Conservation (phyloP, 2,113 vertebrate species). For the Ramphastos sulfuratus region DNA sequence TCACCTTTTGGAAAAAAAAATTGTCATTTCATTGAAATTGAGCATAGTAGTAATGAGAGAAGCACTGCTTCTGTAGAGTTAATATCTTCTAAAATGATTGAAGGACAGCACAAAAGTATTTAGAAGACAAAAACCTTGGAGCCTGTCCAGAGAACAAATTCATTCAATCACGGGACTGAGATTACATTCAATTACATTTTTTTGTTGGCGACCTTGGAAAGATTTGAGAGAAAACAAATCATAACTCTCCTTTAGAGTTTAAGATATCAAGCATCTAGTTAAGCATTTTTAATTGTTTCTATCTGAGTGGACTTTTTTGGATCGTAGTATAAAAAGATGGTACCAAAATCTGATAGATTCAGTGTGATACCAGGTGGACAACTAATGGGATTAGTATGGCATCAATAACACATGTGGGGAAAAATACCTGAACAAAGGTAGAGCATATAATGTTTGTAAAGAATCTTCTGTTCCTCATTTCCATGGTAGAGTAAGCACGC, state of each 20-base stretch:
- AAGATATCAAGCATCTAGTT: not conserved
- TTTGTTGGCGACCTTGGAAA: not conserved
- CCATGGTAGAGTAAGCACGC: not conserved
- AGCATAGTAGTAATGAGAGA: not conserved
- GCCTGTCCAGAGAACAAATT: too few species aligned
- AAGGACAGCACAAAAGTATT: too few species aligned
- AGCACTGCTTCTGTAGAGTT: not conserved
- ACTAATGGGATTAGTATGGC: not conserved
- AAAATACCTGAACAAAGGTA: not conserved
- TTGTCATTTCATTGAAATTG: not conserved
- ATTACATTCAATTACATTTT: too few species aligned
- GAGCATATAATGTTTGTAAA: not conserved
- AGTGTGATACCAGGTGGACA: not conserved
- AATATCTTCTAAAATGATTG: too few species aligned
- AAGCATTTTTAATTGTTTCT: not conserved
- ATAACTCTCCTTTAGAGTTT: not conserved
- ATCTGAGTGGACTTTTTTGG: rapidly evolving
- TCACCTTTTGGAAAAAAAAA: not conserved
- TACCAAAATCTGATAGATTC: not conserved
- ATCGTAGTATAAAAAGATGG: too few species aligned
- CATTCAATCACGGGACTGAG: too few species aligned
- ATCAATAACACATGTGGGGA: not conserved
- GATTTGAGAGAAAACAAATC: not conserved
- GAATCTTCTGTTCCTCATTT: not conserved
- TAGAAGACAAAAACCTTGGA: too few species aligned